phyloP scores from a whole-genome alignment of 1,140 invertebrate species.

The Trissolcus basalis region DNA sequence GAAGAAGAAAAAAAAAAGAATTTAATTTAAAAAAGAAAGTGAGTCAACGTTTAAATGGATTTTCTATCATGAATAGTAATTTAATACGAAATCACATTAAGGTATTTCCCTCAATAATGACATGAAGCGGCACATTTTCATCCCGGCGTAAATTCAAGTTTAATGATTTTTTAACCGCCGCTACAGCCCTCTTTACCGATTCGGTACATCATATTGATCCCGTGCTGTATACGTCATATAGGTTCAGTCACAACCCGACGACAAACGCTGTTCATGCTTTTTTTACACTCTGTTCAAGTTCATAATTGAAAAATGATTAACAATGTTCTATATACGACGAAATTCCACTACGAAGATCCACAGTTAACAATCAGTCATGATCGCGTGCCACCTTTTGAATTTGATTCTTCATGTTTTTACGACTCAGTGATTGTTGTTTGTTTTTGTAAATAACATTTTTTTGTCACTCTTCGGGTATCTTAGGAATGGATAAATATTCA shows the following conservation, averaged over 20 bases:
- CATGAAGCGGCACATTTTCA: too few species aligned
- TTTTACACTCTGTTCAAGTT: not conserved
- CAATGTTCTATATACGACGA: not conserved
- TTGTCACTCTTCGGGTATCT: slow-evolving; percentile 11
- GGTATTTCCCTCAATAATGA: too few species aligned
- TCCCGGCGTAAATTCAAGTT: too few species aligned
- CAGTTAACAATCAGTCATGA: not conserved
- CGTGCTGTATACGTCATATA: slow-evolving; percentile 34
- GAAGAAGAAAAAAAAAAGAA: too few species aligned
- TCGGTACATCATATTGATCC: slow-evolving; percentile 64
- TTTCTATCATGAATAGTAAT: too few species aligned
- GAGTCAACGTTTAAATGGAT: too few species aligned
- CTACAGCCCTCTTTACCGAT: slow-evolving; percentile 63
- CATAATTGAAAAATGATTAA: not conserved
- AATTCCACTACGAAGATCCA: too few species aligned
- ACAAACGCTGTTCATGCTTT: slow-evolving; percentile 19
- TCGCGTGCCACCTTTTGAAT: not conserved
- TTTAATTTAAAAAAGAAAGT: too few species aligned
- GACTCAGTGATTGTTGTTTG: not conserved
- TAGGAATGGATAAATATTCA: slow-evolving; percentile 67
- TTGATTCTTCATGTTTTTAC: not conserved
- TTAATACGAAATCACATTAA: too few species aligned
- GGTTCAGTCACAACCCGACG: slow-evolving; percentile 30
- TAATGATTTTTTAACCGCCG: too few species aligned
- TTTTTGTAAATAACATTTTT: not conserved